These are phyloP conservation scores for Phocides pigmalion DNA, from an alignment of 1,140 invertebrate genomes.

Conservation along the genomic window DNA sequence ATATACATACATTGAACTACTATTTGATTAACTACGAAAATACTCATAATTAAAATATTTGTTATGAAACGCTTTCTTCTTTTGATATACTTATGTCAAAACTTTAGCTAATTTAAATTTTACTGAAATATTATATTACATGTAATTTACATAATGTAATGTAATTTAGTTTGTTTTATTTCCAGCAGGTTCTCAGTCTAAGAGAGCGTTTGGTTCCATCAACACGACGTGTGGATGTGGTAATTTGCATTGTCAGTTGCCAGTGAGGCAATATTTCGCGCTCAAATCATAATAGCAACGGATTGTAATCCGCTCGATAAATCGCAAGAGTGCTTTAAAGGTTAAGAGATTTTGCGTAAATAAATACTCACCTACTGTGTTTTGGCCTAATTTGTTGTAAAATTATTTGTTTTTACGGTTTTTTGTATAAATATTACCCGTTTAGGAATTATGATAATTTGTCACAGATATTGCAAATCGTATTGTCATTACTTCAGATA, in stretches of 20 bases:
- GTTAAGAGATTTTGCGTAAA: conserved; percentile 12
- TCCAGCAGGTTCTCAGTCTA: conserved; percentile 2
- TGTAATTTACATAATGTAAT: no score
- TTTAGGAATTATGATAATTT: no score
- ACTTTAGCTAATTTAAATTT: no score
- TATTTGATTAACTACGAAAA: no score
- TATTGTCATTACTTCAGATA: no score
- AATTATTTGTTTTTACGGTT: neutral
- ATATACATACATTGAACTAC: no score
- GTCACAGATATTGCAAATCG: no score
- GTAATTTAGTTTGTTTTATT: no score
- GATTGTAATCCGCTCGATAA: conserved; percentile 32
- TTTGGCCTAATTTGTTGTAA: neutral
- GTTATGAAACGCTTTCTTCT: no score
- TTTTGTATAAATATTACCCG: neutral
- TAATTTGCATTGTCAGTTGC: conserved; percentile 40
- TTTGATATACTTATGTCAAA: no score
- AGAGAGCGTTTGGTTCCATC: conserved; percentile 18
- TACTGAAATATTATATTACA: no score
- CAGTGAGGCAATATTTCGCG: conserved; percentile 33
- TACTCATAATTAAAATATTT: no score
- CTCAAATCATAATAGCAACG: conserved; percentile 34
- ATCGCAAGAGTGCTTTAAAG: conserved; percentile 25
- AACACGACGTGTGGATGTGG: conserved; percentile 41
- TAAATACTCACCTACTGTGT: conserved; percentile 8